phyloP scores from a whole-genome alignment of 2,888 invertebrate genomes.

The Agrochola lota region DNA sequence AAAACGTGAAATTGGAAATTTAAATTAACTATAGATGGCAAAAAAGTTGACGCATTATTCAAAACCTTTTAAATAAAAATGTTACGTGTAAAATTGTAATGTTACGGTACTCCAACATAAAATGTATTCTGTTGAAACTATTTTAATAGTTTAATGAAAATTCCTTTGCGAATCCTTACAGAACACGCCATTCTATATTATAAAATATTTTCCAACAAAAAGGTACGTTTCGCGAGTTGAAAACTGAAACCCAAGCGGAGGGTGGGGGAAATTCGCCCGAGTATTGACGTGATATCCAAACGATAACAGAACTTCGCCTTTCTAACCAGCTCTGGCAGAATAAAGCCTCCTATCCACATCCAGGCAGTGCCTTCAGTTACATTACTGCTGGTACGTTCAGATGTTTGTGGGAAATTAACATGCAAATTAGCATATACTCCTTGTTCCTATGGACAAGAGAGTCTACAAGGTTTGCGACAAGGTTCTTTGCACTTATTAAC shows the following conservation, averaged over 20 bases:
- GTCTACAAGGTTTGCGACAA: constrained; percentile 77
- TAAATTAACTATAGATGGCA: constrained; percentile 1
- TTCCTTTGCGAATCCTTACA: constrained; percentile 20
- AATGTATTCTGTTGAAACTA: constrained; percentile 28
- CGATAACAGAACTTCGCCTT: constrained; percentile 24
- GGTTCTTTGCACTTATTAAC: constrained; percentile 44
- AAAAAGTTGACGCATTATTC: constrained; percentile 31
- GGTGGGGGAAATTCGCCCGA: constrained; percentile 19
- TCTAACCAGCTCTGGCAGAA: constrained; percentile 2
- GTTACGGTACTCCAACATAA: constrained; percentile 27
- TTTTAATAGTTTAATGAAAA: constrained; percentile 40
- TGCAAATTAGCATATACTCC: constrained; percentile 77
- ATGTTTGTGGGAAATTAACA: constrained; percentile 83
- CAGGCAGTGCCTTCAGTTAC: constrained; percentile 82
- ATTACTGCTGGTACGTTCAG: constrained; percentile 82
- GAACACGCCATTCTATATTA: constrained; percentile 11
- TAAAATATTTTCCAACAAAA: constrained; percentile 36
- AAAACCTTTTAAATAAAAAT: constrained; percentile 14
- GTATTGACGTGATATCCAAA: constrained; percentile 38
- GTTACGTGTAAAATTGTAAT: constrained; percentile 22
- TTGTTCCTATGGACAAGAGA: constrained; percentile 69
- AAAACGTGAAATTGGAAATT: constrained; percentile 27
- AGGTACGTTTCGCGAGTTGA: constrained; percentile 10
- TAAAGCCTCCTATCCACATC: constrained; percentile 77
- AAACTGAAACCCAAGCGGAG: constrained; percentile 21